Evolutionary conservation across 2,113 vertebrate genomes (phyloP), one percentile per base, ranked within the genome.

Genomic region (Amblyornis subalaris): DNA sequence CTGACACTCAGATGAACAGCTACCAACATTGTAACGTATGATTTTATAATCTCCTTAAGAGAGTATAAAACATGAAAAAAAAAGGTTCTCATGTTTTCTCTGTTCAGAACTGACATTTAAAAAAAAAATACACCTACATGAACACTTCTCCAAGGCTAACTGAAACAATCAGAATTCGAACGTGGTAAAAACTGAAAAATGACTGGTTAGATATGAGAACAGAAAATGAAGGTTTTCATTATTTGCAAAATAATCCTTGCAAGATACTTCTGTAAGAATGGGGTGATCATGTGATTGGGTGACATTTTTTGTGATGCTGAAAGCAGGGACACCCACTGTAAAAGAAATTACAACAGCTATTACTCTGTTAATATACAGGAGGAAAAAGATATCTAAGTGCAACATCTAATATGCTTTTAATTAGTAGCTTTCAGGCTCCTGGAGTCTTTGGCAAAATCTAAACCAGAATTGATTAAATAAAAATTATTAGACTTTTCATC

Each of bases 11-110:
- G 15, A 24, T 50, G n/a, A 85, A 61, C 26, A 79, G 40, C 47
- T 35, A 73, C 1, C 0, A 75, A 57, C 10, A 40, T 5, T 1
- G 3, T 13, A 48, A 79, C 50, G 8, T 23, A 66, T 5, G 5
- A 23, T 53, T 90, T 77, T 36, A 70, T 38, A 36, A 29, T 31
- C 48, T 75, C 20, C 20, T 45, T 7, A 19, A 45, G 45, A 45
- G 45, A 45, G 8, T 45, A 45, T 21, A 69, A 77, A 77, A 70
- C 5, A 38, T 8, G 18, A 10, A 18, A n/a, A 81, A 76, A 61
- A 51, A 33, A 48, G 0, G 0, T 19, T 18, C 5, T 36, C 5
- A 14, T 6, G 10, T 64, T 80, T 67, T 64, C 35, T 67, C n/a
- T 51, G 40, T 31, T 87, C 48, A 40, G 12, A 24, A 48, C 18